Evolutionary conservation across 1,140 invertebrate species (phyloP), one percentile per base, ranked within the genome.

Genomic region (Agrilus planipennis): DNA sequence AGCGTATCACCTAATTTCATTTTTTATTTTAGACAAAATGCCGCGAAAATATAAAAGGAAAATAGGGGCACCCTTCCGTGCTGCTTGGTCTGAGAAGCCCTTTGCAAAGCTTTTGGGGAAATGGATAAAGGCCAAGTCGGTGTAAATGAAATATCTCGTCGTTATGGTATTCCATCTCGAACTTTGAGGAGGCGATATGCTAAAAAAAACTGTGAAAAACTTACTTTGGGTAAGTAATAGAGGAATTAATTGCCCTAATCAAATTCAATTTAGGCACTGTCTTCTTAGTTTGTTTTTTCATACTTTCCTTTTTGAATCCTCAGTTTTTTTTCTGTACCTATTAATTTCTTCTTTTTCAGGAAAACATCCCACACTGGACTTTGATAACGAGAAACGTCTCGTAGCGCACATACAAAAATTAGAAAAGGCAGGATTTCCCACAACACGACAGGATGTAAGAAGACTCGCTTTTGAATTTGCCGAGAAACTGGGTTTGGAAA

Each of bases 351-450:
- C 12, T 37, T 16, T 20, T 42, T 28, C 36, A 15, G 37, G 36
- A 34, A 47, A 43, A 36, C 36, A 35, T 40, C 32, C 41, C 22
- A 30, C 32, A 19, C 32, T 47, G 17, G 36, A 21, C 28, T 43
- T 43, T 42, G 41, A 51, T 39, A 55, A 58, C 49, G 51, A 59
- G 47, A 49, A 47, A 43, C 44, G 47, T 28, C 46, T 60, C n/a
- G 53, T 58, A 12, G 9, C 35, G 10, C 53, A 62, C 41, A 59
- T 60, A 34, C 20, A 47, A 27, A 53, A 50, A 23, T 45, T 58
- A 12, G 18, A 35, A 28, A 39, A 55, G 18, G 45, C 45, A 4
- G 40, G 31, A 34, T 51, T 60, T 49, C 49, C 52, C n/a, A 53
- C 49, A 10, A 19, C 32, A 19, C 17, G 31, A 34, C 15, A 23